Percentiles rank a stretch among this genome's conserved stretches.
Evolutionary conservation across 1,140 invertebrate species (phyloP).

Genomic region (Bombus breviceps): DNA sequence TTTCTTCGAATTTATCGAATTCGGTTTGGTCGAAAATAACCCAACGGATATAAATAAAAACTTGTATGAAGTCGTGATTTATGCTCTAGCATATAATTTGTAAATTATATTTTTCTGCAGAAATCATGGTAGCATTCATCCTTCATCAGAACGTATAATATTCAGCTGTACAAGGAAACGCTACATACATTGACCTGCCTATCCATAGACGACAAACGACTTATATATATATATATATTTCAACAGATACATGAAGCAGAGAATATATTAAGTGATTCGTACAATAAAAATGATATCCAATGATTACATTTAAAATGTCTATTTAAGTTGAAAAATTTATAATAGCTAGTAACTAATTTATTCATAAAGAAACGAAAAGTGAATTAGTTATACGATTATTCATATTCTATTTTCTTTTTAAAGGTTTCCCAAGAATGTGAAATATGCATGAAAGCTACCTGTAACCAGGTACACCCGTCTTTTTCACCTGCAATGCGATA

Average conservation of each 20-base stretch:
- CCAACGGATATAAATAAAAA: too few species aligned
- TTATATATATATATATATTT: too few species aligned
- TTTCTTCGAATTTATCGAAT: too few species aligned
- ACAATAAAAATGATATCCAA: too few species aligned
- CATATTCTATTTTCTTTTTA: not conserved
- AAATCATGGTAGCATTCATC: not conserved
- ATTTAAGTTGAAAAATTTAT: too few species aligned
- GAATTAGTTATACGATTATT: not conserved
- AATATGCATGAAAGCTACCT: not conserved
- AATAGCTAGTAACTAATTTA: too few species aligned
- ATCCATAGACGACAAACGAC: not conserved
- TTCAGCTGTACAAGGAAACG: not conserved
- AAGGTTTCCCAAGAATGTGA: not conserved
- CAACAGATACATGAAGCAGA: too few species aligned
- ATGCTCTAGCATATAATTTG: too few species aligned
- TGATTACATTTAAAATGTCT: too few species aligned
- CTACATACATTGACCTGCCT: not conserved
- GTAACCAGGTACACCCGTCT: not conserved
- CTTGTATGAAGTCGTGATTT: too few species aligned
- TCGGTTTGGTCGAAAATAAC: too few species aligned
- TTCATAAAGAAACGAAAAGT: not conserved
- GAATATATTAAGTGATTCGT: too few species aligned
- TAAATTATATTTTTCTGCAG: not conserved
- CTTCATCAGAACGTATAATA: not conserved
- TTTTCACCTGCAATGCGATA: not conserved